phyloP scores from a whole-genome alignment of 2,113 vertebrate species.

The Ranitomeya variabilis region DNA sequence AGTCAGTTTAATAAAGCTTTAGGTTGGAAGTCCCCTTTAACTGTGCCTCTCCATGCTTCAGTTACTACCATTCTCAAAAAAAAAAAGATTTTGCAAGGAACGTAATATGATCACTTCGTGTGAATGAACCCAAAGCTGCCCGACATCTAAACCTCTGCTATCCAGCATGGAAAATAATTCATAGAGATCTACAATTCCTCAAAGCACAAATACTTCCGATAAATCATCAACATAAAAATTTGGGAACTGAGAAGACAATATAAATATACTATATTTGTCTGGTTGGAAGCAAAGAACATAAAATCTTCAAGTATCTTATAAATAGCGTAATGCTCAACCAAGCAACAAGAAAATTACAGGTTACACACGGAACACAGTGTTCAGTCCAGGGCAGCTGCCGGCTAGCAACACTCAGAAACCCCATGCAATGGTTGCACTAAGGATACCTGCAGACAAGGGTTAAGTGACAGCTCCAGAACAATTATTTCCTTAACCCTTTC shows the following conservation, averaged over 20 bases:
- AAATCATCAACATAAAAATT: too few relatives aligned
- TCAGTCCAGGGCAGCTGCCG: conserved; percentile 1
- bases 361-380: not conserved
- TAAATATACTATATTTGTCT: not conserved
- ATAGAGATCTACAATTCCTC: too few relatives aligned
- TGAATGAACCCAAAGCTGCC: too few relatives aligned
- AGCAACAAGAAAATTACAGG: not conserved
- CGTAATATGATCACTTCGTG: too few relatives aligned
- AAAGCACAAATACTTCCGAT: too few relatives aligned
- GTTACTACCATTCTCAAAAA: too few relatives aligned
- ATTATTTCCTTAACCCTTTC: not conserved
- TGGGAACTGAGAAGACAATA: not conserved
- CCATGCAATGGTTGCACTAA: conserved; percentile 21
- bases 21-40: too few relatives aligned
- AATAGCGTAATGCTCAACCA: not conserved
- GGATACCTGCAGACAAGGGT: conserved; percentile 36
- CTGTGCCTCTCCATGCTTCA: too few relatives aligned
- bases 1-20: too few relatives aligned
- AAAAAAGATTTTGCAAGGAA: too few relatives aligned
- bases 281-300: not conserved
- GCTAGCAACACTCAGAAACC: not conserved
- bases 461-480: not conserved
- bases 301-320: not conserved
- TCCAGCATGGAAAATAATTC: too few relatives aligned
- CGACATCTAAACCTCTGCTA: too few relatives aligned